Evolutionary conservation across 1,140 invertebrate species (phyloP).

Genomic region (Halyomorpha halys): DNA sequence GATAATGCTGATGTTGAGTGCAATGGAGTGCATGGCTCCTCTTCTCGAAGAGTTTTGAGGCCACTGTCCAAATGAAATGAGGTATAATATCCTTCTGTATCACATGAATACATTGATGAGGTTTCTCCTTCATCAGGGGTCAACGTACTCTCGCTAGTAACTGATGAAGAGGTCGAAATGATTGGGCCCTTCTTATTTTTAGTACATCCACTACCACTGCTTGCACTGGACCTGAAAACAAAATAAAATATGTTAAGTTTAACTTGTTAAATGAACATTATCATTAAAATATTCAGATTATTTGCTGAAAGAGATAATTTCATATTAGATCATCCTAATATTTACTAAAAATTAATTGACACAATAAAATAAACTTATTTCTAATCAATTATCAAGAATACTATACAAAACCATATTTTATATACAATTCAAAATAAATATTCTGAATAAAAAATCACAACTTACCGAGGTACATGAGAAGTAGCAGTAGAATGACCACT

Average conservation of each 20-base stretch:
- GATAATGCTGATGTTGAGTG: conserved; percentile 49
- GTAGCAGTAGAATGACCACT: conserved; percentile 59
- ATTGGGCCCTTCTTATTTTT: conserved; percentile 29
- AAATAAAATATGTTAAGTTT: too few species aligned
- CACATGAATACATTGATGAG: conserved; percentile 87
- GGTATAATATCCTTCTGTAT: conserved; percentile 94
- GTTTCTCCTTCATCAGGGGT: conserved; percentile 83
- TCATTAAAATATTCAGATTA: too few species aligned
- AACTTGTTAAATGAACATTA: too few species aligned
- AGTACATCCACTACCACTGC: conserved; percentile 43
- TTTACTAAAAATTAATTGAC: too few species aligned
- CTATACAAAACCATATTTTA: too few species aligned
- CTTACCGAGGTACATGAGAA: conserved; percentile 54
- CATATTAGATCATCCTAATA: too few species aligned
- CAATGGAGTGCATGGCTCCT: conserved; percentile 56
- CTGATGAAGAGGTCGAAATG: conserved; percentile 52
- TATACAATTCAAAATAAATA: too few species aligned
- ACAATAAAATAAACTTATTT: too few species aligned
- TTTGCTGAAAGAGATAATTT: too few species aligned
- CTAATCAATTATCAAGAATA: too few species aligned
- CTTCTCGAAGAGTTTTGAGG: conserved; percentile 70
- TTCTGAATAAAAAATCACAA: not conserved
- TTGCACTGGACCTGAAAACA: conserved; percentile 48
- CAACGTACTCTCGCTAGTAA: conserved; percentile 65
- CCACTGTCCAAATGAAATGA: conserved; percentile 94